Percentiles rank a stretch among this genome's conserved stretches.
Conservation (phyloP, 2,888 invertebrate genomes). For the Drosophila engyochracea region DNA sequence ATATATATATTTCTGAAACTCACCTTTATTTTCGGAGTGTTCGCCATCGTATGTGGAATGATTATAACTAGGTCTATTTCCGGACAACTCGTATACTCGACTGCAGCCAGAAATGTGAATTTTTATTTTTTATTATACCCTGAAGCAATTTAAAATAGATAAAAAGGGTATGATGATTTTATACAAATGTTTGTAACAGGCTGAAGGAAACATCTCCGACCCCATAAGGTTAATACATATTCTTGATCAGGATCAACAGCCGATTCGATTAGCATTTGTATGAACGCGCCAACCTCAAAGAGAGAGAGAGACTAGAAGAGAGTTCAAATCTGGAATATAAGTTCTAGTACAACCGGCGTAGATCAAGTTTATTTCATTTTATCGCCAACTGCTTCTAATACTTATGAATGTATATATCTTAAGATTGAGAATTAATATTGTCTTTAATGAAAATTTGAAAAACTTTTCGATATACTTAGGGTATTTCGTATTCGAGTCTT, state of each 20-base stretch:
- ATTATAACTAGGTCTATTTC: not conserved
- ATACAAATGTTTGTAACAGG: not conserved
- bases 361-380: not conserved
- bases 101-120: constrained; percentile 18
- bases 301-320: too few relatives aligned
- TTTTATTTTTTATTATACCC: not conserved
- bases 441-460: not conserved
- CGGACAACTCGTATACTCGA: constrained; percentile 31
- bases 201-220: not conserved
- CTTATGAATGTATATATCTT: not conserved
- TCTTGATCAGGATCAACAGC: not conserved
- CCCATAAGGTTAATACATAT: not conserved
- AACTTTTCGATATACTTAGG: not conserved
- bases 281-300: not conserved
- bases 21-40: constrained; percentile 45
- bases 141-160: not conserved
- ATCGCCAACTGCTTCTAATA: not conserved
- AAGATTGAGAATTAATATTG: not conserved
- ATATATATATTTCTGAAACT: constrained; percentile 11
- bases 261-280: not conserved
- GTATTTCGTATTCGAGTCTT: not conserved
- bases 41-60: not conserved
- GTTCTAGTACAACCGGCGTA: too few relatives aligned
- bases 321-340: not conserved
- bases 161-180: not conserved